Base-by-base conservation (phyloP, 2,113 vertebrate genomes). In the Scartelaos histophorus region DNA sequence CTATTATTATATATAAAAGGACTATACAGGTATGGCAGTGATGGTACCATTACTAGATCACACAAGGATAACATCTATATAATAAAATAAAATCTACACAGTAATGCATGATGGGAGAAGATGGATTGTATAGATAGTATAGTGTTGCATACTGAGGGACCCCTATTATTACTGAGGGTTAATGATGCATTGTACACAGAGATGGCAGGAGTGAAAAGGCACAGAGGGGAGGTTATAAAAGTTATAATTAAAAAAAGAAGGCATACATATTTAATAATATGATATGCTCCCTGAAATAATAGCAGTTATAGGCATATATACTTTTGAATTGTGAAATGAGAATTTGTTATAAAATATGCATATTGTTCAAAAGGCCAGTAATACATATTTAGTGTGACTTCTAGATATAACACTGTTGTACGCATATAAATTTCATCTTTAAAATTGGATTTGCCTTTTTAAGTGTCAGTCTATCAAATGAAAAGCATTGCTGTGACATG, bases 401-500 rank as follows among this genome's bases (percentile, higher is more conserved):
- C 53, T 6, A 51, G 51, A 54, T 54, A 54, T 2, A 29, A 74
- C 73, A 88, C 73, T 81, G 69, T 84, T 85, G 71, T 82, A 51
- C n/a, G 71, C 81, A 66, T 7, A 21, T n/a, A 46, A 11, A 66
- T 61, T 73, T 7, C 38, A 64, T 38, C 61, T 38, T 43, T 38
- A 11, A 13, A 66, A 82, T 76, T 73, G n/a, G 71, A 69, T 67
- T 3, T 43, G 1, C 61, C 38, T 47, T 46, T 29, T 70, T 21
- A 38, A 62, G 67, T 54, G 71, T 38, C 38, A 53, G 46, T 51
- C 74, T 45, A 38, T 60, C 35, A 12, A 38, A 79, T 78, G 70
- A 78, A 87, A 81, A 5, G 74, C 70, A 74, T 66, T 65, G 71
- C 54, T 54, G 64, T 76, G 64, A 71, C 67, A 49, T 76, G 76